Evolutionary conservation across 2,113 vertebrate species (phyloP).

Genomic region (Psittacara wagleri): DNA sequence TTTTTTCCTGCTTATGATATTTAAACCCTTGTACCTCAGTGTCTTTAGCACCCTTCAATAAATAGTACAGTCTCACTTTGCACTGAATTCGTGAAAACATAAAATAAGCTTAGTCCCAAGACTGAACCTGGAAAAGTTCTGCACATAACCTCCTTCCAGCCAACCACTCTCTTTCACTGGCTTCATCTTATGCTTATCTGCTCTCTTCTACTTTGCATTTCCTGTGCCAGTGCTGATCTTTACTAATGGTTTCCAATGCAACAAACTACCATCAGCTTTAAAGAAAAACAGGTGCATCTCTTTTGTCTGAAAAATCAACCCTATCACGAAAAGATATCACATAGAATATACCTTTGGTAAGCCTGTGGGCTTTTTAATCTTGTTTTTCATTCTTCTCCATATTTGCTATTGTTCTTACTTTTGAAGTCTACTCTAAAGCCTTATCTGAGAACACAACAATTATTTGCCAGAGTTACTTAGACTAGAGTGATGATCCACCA

Average conservation of each 20-base stretch:
- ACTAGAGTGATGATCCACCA: not conserved
- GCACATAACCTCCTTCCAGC: not conserved
- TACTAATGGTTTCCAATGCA: not conserved
- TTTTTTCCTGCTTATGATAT: not conserved
- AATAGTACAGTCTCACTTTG: not conserved
- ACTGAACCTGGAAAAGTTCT: not conserved
- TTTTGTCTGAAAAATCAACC: not conserved
- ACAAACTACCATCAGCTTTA: not conserved
- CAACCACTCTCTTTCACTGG: not conserved
- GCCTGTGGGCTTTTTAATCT: rapidly evolving
- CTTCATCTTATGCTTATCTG: not conserved
- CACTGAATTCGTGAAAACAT: not conserved
- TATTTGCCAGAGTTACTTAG: not conserved
- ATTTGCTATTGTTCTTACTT: not conserved
- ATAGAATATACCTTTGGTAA: not conserved
- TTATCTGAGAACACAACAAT: not conserved
- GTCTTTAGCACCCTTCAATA: not conserved
- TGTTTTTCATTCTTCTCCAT: not conserved
- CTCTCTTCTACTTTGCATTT: not conserved
- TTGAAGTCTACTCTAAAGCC: not conserved
- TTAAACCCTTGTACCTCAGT: not conserved
- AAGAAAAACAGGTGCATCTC: not conserved
- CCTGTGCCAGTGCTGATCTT: not conserved
- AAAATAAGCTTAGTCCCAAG: not conserved
- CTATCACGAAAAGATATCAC: not conserved